Evolutionary conservation across 2,888 invertebrate species (phyloP), one percentile per base, ranked within the genome.

Genomic region (Trachelus iudaicus): DNA sequence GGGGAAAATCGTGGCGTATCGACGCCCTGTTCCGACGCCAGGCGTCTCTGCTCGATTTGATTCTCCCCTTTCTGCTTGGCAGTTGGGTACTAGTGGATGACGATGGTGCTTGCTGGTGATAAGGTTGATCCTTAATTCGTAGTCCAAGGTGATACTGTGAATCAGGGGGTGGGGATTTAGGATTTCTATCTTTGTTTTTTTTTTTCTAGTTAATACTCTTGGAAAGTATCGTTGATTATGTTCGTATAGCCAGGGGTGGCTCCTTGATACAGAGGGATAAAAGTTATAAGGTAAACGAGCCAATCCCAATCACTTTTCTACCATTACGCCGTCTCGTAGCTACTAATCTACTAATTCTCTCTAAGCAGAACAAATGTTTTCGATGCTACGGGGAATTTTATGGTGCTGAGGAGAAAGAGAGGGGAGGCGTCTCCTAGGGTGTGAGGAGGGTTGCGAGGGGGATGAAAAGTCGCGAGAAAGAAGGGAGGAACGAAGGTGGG

Each of bases 291-390:
- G 56, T 9, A 56, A 56, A 56, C 56, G 87, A 84, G 86, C 87
- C 87, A 87, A 89, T 89, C 86, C 86, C 88, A 89, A 89, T 90
- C 89, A 89, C 89, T 90, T 89, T 88, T 87, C 84, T 81, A 84
- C 82, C 83, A 80, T 82, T 84, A 81, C 82, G 82, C 81, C 80
- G 82, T 81, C 82, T 83, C 81, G 81, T 78, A 80, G 76, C 76
- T 79, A 76, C 84, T 88, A 85, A 89, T 89, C 87, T 83, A 86
- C 89, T 89, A 89, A 90, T 90, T 90, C 88, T 85, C 84, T 84
- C 86, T 89, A 89, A 89, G 89, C 86, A 87, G 89, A 88, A 88
- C 87, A 87, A 89, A 88, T 87, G 88, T 87, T 88, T 85, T 85
- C 85, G 81, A 82, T 83, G 80, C 73, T 79, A 68, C 73, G 34